Evolutionary conservation across 2,888 invertebrate species (phyloP), one percentile per base, ranked within the genome.

Genomic region (Andrena marginata): DNA sequence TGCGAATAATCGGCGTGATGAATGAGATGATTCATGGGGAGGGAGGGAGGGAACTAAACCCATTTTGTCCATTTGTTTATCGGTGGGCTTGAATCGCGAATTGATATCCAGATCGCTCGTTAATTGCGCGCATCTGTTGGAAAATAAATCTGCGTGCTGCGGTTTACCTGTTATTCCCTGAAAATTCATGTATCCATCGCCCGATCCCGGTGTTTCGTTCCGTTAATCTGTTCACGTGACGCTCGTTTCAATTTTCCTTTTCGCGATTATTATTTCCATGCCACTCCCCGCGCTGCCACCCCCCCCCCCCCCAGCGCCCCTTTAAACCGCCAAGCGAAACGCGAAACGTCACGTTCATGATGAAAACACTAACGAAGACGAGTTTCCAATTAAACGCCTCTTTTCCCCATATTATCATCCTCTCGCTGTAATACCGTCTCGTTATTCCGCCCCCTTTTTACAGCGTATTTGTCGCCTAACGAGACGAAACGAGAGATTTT

Each of bases 81-180:
- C 85, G 81, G 60, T 35, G 76, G 68, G 69, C 64, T 73, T 71
- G 67, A 76, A 81, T 81, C 79, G 62, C 51, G 80, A 75, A 83
- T 85, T 74, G 82, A 77, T 80, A 77, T 68, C 63, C 79, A 62
- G 70, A 81, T 77, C 59, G 75, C 80, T 20, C 20, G 78, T 86
- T 86, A 88, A 86, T 86, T 86, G 84, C 65, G 68, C 70, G 86
- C 71, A 82, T 84, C 75, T 70, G 73, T 62, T 56, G 64, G 74
- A 85, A 82, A 86, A 85, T 88, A 83, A 82, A 87, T 84, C 71
- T 42, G 51, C 23, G 60, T 71, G 33, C 42, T 31, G 48, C 68
- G 82, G 42, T 48, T 69, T 29, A 69, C 75, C 79, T 76, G 82
- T 88, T 82, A 82, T 81, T 81, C 51, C 8, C n/a, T 49, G 62